A percentile compares a stretch with the other conserved stretches of the same genome.
These are phyloP conservation scores for Acestrorhynchus altus DNA, from an alignment of 2,797 vertebrate species.

Conservation along the genomic window DNA sequence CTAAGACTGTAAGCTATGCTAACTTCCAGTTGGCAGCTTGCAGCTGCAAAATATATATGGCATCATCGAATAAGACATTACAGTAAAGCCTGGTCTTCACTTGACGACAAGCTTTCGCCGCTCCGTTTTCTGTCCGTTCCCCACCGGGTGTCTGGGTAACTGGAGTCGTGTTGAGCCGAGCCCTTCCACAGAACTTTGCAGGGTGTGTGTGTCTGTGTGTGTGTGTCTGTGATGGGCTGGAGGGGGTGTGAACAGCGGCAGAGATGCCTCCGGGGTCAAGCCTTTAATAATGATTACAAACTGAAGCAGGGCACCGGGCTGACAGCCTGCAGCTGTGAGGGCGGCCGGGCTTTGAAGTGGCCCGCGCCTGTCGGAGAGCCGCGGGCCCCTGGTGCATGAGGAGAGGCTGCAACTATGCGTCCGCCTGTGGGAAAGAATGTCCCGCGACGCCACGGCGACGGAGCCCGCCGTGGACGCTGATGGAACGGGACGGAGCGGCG, in stretches of 20 bases:
- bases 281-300: slow-evolving; percentile 92
- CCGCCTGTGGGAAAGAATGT: slow-evolving; percentile 90
- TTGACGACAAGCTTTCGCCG: slow-evolving; percentile 55
- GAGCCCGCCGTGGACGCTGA: slow-evolving; percentile 75
- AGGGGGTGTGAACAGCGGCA: slow-evolving; percentile 86
- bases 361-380: slow-evolving; percentile 82
- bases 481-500: slow-evolving; percentile 59
- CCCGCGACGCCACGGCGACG: slow-evolving; percentile 86
- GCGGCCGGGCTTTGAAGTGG: slow-evolving; percentile 81
- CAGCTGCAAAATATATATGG: background rate
- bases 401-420: slow-evolving; percentile 87
- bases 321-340: slow-evolving; percentile 86
- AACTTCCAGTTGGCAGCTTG: too few species aligned
- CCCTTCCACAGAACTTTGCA: slow-evolving; percentile 52
- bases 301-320: slow-evolving; percentile 83
- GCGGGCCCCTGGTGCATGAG: slow-evolving; percentile 82
- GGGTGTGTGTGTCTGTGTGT: background rate
- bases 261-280: slow-evolving; percentile 87
- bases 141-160: slow-evolving; percentile 74
- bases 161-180: slow-evolving; percentile 77
- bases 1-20: too few species aligned
- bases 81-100: background rate
- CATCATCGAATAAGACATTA: slow-evolving; percentile 6
- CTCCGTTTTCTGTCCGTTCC: slow-evolving; percentile 40
- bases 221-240: slow-evolving; percentile 28